Percentiles rank a stretch among this genome's conserved stretches.
Evolutionary conservation across 2,113 vertebrate species (phyloP).

Genomic region (Terrapene triunguis): DNA sequence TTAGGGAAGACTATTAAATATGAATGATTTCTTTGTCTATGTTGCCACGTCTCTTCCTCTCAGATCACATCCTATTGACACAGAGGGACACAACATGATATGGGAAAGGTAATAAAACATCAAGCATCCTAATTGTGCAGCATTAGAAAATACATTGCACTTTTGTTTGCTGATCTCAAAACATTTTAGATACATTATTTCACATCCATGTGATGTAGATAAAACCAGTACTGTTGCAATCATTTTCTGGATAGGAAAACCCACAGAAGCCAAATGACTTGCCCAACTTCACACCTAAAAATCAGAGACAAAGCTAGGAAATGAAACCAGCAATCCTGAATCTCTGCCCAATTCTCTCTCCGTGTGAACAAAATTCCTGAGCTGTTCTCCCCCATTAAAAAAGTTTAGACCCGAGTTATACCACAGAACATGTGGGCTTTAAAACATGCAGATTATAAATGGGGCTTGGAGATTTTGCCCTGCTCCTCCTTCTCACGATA

Average conservation of each 20-base stretch:
- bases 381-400: neutral
- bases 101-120: neutral
- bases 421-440: neutral
- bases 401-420: neutral
- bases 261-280: neutral
- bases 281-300: neutral
- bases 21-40: neutral
- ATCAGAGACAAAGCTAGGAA: neutral
- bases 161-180: neutral
- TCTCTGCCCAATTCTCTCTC: neutral
- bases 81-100: neutral
- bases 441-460: neutral
- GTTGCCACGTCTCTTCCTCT: neutral
- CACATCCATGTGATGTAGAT: neutral
- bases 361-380: neutral
- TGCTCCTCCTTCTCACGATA: neutral
- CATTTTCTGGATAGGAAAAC: neutral
- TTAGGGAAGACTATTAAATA: neutral
- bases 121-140: neutral
- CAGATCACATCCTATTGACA: neutral
- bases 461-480: neutral
- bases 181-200: neutral
- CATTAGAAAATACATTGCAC: rapidly evolving
- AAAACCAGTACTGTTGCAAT: neutral
- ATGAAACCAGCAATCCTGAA: neutral